These are phyloP conservation scores for Harpagus bidentatus DNA, from an alignment of 2,113 vertebrate species.

Conservation along the genomic window DNA sequence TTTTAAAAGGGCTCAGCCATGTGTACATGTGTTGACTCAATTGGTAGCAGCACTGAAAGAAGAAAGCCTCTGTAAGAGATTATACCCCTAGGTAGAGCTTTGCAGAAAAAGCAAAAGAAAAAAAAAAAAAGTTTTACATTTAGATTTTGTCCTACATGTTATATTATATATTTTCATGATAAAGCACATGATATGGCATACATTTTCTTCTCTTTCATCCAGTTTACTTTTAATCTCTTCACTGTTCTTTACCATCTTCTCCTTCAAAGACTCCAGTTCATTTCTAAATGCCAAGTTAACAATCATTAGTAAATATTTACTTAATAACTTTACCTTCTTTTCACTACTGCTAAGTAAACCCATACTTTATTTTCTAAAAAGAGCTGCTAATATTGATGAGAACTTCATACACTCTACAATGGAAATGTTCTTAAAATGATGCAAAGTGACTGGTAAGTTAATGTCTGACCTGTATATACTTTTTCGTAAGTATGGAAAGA, in stretches of 20 bases:
- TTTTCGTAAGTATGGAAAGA: background rate
- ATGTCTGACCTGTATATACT: background rate
- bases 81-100: background rate
- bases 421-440: background rate
- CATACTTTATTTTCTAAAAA: background rate
- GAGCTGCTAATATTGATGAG: background rate
- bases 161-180: background rate
- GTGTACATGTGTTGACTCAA: background rate
- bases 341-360: background rate
- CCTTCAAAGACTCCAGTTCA: slow-evolving; percentile 72
- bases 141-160: background rate
- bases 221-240: slow-evolving; percentile 76
- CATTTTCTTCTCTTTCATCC: slow-evolving; percentile 80
- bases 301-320: background rate
- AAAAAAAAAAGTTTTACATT: background rate
- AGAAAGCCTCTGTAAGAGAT: background rate
- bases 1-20: background rate
- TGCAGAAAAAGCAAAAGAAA: background rate
- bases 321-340: background rate
- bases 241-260: slow-evolving; percentile 69
- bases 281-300: slow-evolving; percentile 67
- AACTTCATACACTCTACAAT: background rate
- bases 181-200: slow-evolving; percentile 51
- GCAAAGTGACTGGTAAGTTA: background rate
- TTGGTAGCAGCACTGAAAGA: background rate